Evolutionary conservation across 2,113 vertebrate species (phyloP), one percentile per base, ranked within the genome.

Genomic region (Mugil cephalus): DNA sequence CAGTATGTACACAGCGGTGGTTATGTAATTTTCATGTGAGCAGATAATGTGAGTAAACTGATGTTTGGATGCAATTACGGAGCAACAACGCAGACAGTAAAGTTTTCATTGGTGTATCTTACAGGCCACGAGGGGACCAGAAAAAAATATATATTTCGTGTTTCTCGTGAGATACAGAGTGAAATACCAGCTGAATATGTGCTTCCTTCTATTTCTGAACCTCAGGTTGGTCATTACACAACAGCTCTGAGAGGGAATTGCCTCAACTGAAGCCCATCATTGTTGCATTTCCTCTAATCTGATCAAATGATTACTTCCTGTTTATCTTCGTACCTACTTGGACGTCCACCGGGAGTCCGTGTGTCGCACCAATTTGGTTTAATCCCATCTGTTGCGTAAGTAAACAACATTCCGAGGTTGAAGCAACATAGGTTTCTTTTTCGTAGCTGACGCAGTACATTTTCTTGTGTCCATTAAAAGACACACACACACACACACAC

Each of bases 321-420:
- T 89, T 90, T 84, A 65, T 52, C 84, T 74, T 34, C 61, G 30
- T 48, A 58, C 72, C 45, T 65, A 13, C 48, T 61, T 6, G 7
- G 36, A 72, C 24, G 69, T 83, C 86, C 63, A 38, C 36, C 48
- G 88, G 89, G 85, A 86, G 62, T 71, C 13, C 6, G 19, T 74
- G 60, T 82, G 83, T 78, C 8, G 45, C 80, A 83, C 46, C 55
- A 48, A 77, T 87, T 85, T 63, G 46, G 66, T 77, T 89, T 87
- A 61, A 40, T 53, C 74, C 86, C 91, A 93, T 93, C 90, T 78
- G 71, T 77, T 67, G 56, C 43, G 63, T 88, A 79, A 84, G 87
- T 91, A 92, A 91, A 93, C 90, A 93, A 82, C 89, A 93, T 93
- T 93, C 89, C 91, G 56, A 15, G 53, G 62, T 8, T 61, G 10